phyloP scores from a whole-genome alignment of 2,888 invertebrate species.

The Micropterix aruncella region DNA sequence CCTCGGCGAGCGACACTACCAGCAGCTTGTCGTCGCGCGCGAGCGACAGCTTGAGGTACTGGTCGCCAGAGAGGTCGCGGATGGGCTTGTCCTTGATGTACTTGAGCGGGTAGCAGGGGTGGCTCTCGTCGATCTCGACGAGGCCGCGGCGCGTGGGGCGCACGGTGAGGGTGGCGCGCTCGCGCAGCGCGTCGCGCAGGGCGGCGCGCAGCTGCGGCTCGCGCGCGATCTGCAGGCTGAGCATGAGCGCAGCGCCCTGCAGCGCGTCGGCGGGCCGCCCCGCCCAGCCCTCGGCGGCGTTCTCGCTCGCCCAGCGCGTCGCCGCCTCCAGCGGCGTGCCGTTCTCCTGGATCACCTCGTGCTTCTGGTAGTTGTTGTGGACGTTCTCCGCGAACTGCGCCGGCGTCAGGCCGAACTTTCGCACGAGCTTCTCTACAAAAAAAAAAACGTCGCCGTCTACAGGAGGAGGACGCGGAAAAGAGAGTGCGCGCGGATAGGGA shows the following conservation, averaged over 20 bases:
- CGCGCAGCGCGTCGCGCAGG: constrained; percentile 75
- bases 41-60: constrained; percentile 70
- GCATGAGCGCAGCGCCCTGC: constrained; percentile 86
- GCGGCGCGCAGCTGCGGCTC: constrained; percentile 81
- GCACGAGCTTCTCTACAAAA: constrained; percentile 58
- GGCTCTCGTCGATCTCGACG: constrained; percentile 93
- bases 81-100: constrained; percentile 90
- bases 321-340: constrained; percentile 75
- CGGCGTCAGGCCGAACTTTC: constrained; percentile 84
- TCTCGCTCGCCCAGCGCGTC: constrained; percentile 27
- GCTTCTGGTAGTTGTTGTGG: constrained; percentile 86
- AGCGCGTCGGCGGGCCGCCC: constrained; percentile 64
- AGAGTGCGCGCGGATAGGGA: constrained; percentile 5
- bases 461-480: background rate
- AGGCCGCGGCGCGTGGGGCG: constrained; percentile 80
- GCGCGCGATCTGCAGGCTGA: constrained; percentile 83
- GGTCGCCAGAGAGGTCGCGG: constrained; percentile 74
- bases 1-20: constrained; percentile 57
- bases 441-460: background rate
- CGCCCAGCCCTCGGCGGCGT: background rate
- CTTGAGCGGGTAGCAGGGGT: constrained; percentile 74
- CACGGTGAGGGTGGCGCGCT: constrained; percentile 71
- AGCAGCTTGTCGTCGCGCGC: constrained; percentile 74
- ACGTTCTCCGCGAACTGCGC: constrained; percentile 95
- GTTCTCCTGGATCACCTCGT: constrained; percentile 88